Evolutionary conservation across 2,113 vertebrate species (phyloP), one percentile per base, ranked within the genome.

Genomic region (Balaenoptera acutorostrata): DNA sequence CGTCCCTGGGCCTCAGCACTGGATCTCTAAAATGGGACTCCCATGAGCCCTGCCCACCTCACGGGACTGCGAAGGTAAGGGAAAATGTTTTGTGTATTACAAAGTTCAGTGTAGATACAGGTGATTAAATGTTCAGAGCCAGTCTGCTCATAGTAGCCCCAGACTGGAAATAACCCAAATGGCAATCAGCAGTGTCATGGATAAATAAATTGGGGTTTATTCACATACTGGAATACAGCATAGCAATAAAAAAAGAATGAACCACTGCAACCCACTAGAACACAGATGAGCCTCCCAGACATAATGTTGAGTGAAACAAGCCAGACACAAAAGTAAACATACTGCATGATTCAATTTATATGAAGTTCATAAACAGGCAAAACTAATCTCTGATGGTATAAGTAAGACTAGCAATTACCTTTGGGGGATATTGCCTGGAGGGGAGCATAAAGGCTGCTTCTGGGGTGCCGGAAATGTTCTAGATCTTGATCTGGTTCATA

Each of bases 181-280:
- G 55, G 63, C 41, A 88, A 94, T 82, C 88, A 49, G 41, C 91
- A 52, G 61, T 39, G 25, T 80, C 36, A 84, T 14, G 17, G 31
- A 55, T 41, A 77, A 46, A 91, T 33, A 75, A 25, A 46, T n/a
- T 61, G 84, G 57, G 88, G 61, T 66, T 77, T 36, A 31, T 20
- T 92, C 63, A 71, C n/a, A 72, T 31, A 25, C 33, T 36, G 94
- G 94, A 95, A 88, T 52, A 97, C 49, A 75, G 64, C 49, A 61
- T 2, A 88, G 85, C 94, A 75, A 84, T 90, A 49, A 83, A 93
- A 78, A 91, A 97, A 83, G 68, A 93, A 92, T 6, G 18, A 57
- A 4, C n/a, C 41, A 4, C 57, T 5, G 4, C 33, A 80, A 71
- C 39, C 41, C 29, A 1, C 36, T 61, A 72, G 55, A 72, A 69